These are phyloP conservation scores for Aproaerema taeniolella DNA, from an alignment of 2,888 invertebrate genomes.

Conservation along the genomic window DNA sequence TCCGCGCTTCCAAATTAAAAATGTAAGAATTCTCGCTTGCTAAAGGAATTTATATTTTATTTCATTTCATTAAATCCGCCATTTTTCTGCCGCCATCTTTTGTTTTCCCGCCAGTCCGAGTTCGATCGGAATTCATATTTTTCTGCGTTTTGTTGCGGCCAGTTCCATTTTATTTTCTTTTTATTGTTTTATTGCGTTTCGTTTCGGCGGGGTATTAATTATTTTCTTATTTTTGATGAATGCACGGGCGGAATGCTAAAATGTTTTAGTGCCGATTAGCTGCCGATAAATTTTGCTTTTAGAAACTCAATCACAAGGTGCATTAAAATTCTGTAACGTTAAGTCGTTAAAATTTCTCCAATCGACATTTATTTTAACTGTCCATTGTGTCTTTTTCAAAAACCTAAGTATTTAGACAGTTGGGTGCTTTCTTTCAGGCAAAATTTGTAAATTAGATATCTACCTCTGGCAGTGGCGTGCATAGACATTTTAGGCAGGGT, in stretches of 20 bases:
- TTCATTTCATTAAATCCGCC: slow-evolving; percentile 76
- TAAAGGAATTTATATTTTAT: slow-evolving; percentile 76
- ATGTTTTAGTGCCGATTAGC: slow-evolving; percentile 49
- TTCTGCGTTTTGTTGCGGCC: slow-evolving; percentile 72
- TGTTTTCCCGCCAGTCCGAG: slow-evolving; percentile 60
- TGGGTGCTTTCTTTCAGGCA: too few species aligned
- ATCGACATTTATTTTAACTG: too few species aligned
- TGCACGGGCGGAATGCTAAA: slow-evolving; percentile 55
- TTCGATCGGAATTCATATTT: slow-evolving; percentile 76
- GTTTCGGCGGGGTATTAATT: slow-evolving; percentile 59
- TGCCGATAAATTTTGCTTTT: slow-evolving; percentile 46
- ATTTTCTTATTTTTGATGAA: slow-evolving; percentile 74
- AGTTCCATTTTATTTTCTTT: slow-evolving; percentile 63
- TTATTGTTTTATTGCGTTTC: slow-evolving; percentile 13
- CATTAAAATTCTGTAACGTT: slow-evolving; percentile 40
- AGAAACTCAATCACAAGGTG: slow-evolving; percentile 53
- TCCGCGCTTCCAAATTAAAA: slow-evolving; percentile 71
- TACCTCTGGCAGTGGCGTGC: too few species aligned
- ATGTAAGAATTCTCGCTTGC: slow-evolving; percentile 75
- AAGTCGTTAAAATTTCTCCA: slow-evolving; percentile 5
- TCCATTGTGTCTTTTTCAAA: too few species aligned
- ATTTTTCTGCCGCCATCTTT: too few species aligned
- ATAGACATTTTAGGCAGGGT: too few species aligned
- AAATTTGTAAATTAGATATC: too few species aligned
- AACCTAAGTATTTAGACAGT: too few species aligned